Conservation (phyloP, 1,140 invertebrate genomes). For the Hypothenemus hampei region DNA sequence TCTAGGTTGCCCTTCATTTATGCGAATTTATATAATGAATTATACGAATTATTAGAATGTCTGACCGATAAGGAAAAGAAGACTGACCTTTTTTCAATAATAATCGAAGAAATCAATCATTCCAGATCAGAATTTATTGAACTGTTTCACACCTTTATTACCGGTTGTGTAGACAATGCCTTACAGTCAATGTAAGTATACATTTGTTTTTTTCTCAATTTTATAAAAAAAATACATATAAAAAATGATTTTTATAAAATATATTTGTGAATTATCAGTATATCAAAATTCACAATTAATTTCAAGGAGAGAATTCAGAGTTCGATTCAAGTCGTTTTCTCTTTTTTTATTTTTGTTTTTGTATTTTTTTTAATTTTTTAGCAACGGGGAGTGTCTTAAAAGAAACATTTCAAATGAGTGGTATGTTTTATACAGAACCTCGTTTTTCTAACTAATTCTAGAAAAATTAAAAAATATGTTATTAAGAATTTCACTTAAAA, state of each 20-base stretch:
- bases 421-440: too few species aligned
- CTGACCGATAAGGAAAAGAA: constrained; percentile 27
- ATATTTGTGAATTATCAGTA: too few species aligned
- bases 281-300: too few species aligned
- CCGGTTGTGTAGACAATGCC: constrained; percentile 36
- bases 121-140: constrained; percentile 36
- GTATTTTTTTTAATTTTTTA: too few species aligned
- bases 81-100: constrained; percentile 22
- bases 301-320: too few species aligned
- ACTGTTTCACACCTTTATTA: constrained; percentile 35
- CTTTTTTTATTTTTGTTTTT: too few species aligned
- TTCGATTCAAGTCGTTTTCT: too few species aligned
- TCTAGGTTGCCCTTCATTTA: constrained; percentile 38
- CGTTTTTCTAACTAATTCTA: too few species aligned
- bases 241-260: neutral
- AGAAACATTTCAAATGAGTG: too few species aligned
- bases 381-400: too few species aligned
- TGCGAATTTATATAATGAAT: constrained; percentile 31
- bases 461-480: too few species aligned
- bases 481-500: too few species aligned
- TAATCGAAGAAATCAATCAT: constrained; percentile 34
- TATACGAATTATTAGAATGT: constrained; percentile 34
- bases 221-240: neutral
- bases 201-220: neutral
- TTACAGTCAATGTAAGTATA: constrained; percentile 34